Base-by-base conservation (phyloP, 2,888 invertebrate genomes). In the Troilus luridus region DNA sequence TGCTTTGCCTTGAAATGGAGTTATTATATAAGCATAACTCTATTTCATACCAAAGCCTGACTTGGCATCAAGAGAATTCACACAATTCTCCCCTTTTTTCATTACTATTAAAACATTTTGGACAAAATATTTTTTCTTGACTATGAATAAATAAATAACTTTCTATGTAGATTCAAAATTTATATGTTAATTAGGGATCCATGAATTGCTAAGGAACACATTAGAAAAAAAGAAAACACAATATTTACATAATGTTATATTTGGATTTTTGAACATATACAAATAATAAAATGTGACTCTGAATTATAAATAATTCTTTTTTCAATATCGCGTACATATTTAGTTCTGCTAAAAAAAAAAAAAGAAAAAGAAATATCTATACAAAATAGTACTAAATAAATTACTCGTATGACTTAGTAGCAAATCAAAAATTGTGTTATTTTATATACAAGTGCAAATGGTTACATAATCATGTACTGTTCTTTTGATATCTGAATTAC, bases 231-330 rank as follows among this genome's bases (percentile, higher is more conserved):
- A 59, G 2, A 41, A 77, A 77, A 17, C 17, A 19, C 72, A 64
- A 64, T 89, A 89, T 89, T 64, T 89, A 89, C 89, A 89, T 89
- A 64, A 54, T 89, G 60, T 64, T 89, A 60, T 89, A 89, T 89
- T 89, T 89, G 64, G 64, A 89, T 89, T 89, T 64, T 54, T 62
- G 14, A 64, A 85, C 64, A 89, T 17, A 89, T 89, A 89, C 64
- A 89, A 89, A 89, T 89, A 62, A 89, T 89, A 89, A 14, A 89
- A 21, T 62, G 64, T 89, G 60, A 89, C 54, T 89, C 64, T 54
- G 64, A 62, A 54, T 54, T 64, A 89, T 64, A 64, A 89, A 89
- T 89, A 89, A 89, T 64, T 64, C 54, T 24, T 62, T 54, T 89
- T 64, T 54, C 67, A 41, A 89, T 64, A 64, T 89, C 67, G 54